Base-by-base conservation (phyloP, 2,797 vertebrate species). In the Cyprinodon diabolis region DNA sequence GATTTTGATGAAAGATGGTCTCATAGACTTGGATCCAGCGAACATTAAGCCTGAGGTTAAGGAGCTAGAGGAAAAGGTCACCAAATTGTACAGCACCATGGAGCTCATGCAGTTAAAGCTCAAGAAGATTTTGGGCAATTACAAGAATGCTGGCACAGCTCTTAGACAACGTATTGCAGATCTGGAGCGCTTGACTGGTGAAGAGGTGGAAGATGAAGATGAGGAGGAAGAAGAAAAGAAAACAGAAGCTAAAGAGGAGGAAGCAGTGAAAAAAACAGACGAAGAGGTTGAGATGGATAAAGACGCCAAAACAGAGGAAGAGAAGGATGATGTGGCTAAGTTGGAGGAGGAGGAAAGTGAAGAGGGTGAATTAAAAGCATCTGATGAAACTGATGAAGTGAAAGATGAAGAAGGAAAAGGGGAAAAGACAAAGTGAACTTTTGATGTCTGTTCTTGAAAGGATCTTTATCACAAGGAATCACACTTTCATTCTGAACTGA, bases 1-100 rank as follows among this genome's bases (percentile, higher is more conserved):
- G 92, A 99, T 99, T 84, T 92, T 99, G 60, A 91, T 99, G 96
- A 99, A 97, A 91, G 98, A 99, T 1, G 95, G 95, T 4, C 87
- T 99, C 45, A 89, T 99, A 72, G 97, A 99, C 76, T 66, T 97
- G 82, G 96, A 97, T 74, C 92, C 96, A 1, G 91, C 96, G 3
- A 96, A 96, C 82, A 90, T 96, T 79, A 95, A 94, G 77, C 95
- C 94, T 4, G 97, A 99, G 78, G 93, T 90, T 58, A 96, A 96
- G 85, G 96, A 98, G 77, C 86, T 98, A 2, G 96, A 98, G 76
- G 96, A 95, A 56, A 97, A 97, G 72, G 95, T 99, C 0, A 91
- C 88, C 80, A 94, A 91, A 19, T 91, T 99, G 86, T 97, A 97
- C 82, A 77, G 51, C 49, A 86, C 87, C 0, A 92, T 99, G 84